Percentiles rank a stretch among this genome's conserved stretches.
phyloP scores from a whole-genome alignment of 2,797 vertebrate species.

The Botia kubotai region DNA sequence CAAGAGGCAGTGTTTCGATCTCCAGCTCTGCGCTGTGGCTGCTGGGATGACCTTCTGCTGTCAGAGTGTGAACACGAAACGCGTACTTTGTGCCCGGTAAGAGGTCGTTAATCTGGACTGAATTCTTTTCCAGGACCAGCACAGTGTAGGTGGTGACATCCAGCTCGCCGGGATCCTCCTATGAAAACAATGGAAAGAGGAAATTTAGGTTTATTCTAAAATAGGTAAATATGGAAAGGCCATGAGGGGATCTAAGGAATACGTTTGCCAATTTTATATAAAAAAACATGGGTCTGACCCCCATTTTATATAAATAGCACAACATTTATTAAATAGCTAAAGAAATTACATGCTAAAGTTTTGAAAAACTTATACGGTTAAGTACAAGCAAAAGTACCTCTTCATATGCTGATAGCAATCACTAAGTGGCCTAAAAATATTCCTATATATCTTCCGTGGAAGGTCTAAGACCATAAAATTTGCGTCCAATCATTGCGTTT shows the following conservation, averaged over 20 bases:
- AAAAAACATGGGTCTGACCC: not conserved
- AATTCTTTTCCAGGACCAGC: slow-evolving; percentile 86
- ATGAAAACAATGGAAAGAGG: slow-evolving; percentile 17
- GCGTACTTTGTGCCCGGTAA: slow-evolving; percentile 85
- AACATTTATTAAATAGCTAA: not conserved
- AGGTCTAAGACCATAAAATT: no score
- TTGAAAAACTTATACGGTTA: no score
- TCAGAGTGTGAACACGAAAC: slow-evolving; percentile 89
- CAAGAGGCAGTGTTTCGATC: slow-evolving; percentile 84
- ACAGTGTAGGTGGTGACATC: slow-evolving; percentile 94
- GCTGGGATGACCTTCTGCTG: slow-evolving; percentile 82
- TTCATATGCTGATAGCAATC: no score
- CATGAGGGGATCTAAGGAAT: not conserved
- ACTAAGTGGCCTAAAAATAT: not conserved
- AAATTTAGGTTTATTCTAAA: slow-evolving; percentile 4
- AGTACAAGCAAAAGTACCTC: not conserved
- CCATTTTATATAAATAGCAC: not conserved
- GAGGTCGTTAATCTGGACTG: slow-evolving; percentile 85
- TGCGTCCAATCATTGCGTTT: no score
- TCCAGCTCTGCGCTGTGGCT: slow-evolving; percentile 87
- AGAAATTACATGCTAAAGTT: no score
- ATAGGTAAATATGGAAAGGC: not conserved
- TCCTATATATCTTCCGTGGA: no score
- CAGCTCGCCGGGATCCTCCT: slow-evolving; percentile 74
- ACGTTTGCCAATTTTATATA: not conserved